Percentiles rank a stretch among this genome's conserved stretches.
Conservation (phyloP, 2,113 vertebrate species). For the Osmerus eperlanus region DNA sequence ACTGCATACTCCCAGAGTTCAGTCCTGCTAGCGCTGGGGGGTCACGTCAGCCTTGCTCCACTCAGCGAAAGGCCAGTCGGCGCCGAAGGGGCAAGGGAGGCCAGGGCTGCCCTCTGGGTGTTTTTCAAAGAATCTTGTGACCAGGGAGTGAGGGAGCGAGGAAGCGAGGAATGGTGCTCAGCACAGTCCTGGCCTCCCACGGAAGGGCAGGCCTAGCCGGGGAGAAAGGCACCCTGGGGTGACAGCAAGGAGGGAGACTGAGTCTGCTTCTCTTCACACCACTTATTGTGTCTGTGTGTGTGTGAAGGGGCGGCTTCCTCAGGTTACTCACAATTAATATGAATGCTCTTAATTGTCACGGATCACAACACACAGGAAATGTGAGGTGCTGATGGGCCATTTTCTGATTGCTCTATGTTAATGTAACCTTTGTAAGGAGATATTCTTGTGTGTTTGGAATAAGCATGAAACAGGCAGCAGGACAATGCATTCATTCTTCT, state of each 20-base stretch:
- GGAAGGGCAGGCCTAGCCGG: conserved; percentile 34
- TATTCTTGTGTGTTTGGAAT: conserved; percentile 42
- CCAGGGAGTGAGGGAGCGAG: conserved; percentile 25
- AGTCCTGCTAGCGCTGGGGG: conserved; percentile 35
- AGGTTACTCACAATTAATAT: conserved; percentile 62
- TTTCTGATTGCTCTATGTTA: conserved; percentile 60
- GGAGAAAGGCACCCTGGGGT: conserved; percentile 41
- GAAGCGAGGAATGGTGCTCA: conserved; percentile 6
- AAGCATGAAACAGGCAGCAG: conserved; percentile 17
- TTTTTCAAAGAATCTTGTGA: conserved; percentile 61
- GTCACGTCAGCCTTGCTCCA: conserved; percentile 47
- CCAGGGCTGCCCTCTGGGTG: conserved; percentile 57
- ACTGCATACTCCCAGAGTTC: conserved; percentile 3
- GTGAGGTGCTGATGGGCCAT: conserved; percentile 30
- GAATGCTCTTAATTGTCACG: conserved; percentile 63
- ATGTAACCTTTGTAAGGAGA: conserved; percentile 67
- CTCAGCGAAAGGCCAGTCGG: conserved; percentile 57
- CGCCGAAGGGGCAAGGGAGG: conserved; percentile 52
- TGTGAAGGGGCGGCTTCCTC: background rate
- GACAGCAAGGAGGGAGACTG: conserved; percentile 5
- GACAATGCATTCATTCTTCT: conserved; percentile 5
- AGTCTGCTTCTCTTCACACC: background rate
- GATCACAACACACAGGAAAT: conserved; percentile 62
- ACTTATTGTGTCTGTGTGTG: background rate
- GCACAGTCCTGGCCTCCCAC: conserved; percentile 25